Evolutionary conservation across 1,140 invertebrate species (phyloP).

Genomic region (Drosophila obscura): DNA sequence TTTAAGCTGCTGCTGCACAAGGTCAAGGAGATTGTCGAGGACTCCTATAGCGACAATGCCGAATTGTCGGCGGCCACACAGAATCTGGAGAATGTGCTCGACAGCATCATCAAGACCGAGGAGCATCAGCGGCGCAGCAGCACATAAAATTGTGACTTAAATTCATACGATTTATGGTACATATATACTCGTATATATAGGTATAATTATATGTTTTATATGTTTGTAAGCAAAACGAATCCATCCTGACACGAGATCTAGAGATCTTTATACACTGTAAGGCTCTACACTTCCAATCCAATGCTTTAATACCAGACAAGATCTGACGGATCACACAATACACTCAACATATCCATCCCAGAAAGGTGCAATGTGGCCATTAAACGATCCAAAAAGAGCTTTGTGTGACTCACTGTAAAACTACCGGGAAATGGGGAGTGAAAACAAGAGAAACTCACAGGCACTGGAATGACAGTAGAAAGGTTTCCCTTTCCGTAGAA

Average conservation of each 20-base stretch:
- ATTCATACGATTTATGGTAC: too few relatives aligned
- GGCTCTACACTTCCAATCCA: not conserved
- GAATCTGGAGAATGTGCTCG: conserved; percentile 78
- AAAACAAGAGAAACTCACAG: too few relatives aligned
- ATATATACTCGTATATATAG: too few relatives aligned
- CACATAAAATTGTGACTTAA: not conserved
- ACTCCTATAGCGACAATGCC: conserved; percentile 82
- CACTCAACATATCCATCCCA: not conserved
- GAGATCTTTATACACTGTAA: conserved; percentile 4
- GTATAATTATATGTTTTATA: conserved; percentile 1
- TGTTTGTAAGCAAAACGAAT: conserved; percentile 4
- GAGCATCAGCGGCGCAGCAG: conserved; percentile 67
- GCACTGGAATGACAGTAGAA: too few relatives aligned
- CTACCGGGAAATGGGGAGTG: too few relatives aligned
- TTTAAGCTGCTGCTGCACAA: conserved; percentile 75
- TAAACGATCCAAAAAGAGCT: too few relatives aligned
- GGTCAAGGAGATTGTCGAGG: conserved; percentile 82
- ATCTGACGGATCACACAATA: not conserved
- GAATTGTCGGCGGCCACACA: conserved; percentile 79
- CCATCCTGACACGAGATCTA: conserved; percentile 4
- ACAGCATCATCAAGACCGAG: conserved; percentile 76
- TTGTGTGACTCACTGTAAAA: too few relatives aligned
- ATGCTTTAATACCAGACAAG: not conserved
- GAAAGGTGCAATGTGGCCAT: too few relatives aligned
- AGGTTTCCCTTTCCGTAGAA: too few relatives aligned